Evolutionary conservation across 1,140 invertebrate genomes (phyloP).

Genomic region (Coboldia fuscipes): DNA sequence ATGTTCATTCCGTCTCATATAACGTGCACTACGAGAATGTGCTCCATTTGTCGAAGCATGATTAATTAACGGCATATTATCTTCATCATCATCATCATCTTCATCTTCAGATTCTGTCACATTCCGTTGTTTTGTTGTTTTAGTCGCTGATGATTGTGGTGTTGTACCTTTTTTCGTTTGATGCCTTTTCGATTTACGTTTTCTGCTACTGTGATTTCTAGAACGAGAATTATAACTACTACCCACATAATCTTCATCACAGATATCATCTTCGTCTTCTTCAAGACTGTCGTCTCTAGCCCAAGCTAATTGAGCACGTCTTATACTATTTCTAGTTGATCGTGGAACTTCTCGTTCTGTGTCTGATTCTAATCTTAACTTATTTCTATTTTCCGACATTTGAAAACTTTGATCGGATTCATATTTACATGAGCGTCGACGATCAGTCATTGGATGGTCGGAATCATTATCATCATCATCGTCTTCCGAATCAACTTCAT

Average conservation of each 20-base stretch:
- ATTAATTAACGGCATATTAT: no score
- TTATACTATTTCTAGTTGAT: slow-evolving; percentile 14
- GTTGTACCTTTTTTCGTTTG: no score
- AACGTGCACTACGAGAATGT: background rate
- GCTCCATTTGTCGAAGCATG: background rate
- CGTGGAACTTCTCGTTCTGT: slow-evolving; percentile 10
- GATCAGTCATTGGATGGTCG: background rate
- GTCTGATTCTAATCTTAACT: slow-evolving; percentile 16
- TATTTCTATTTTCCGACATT: slow-evolving; percentile 15
- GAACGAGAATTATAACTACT: no score
- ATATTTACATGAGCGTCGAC: slow-evolving; percentile 7
- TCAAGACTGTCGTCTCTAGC: slow-evolving; percentile 16
- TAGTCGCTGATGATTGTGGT: no score
- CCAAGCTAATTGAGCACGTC: slow-evolving; percentile 10
- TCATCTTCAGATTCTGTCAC: slow-evolving; percentile 12
- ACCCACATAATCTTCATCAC: no score
- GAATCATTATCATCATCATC: background rate
- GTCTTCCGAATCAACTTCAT: no score
- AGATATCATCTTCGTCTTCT: slow-evolving; percentile 9
- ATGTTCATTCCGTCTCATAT: no score
- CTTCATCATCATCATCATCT: slow-evolving; percentile 17
- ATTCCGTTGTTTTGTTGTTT: no score
- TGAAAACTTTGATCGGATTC: slow-evolving; percentile 21
- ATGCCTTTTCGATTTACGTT: no score
- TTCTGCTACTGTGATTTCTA: no score